Percentiles rank a stretch among this genome's conserved stretches.
These are phyloP conservation scores for Caradrina clavipalpis DNA, from an alignment of 2,888 invertebrate genomes.

Conservation along the genomic window DNA sequence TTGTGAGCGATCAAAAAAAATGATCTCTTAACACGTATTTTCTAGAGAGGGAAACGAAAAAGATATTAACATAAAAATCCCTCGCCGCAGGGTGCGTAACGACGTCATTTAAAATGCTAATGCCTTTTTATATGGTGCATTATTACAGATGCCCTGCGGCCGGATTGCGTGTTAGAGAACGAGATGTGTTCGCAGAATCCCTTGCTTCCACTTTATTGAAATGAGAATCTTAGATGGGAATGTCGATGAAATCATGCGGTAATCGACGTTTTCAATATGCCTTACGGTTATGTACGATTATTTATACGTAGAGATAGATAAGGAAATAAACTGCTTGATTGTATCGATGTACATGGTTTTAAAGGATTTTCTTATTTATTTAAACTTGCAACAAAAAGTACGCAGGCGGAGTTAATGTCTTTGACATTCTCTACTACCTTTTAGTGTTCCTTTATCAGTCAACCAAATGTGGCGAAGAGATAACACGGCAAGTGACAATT, in stretches of 20 bases:
- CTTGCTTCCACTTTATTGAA: slow-evolving; percentile 52
- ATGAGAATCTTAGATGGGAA: slow-evolving; percentile 55
- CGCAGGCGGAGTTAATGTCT: no score
- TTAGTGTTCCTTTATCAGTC: no score
- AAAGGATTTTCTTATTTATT: neutral
- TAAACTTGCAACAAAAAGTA: no score
- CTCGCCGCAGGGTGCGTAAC: slow-evolving; percentile 48
- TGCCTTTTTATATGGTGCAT: slow-evolving; percentile 71
- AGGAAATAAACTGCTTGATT: slow-evolving; percentile 4
- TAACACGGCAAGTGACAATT: no score
- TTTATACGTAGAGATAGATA: slow-evolving; percentile 6
- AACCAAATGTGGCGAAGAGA: no score
- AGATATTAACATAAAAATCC: slow-evolving; percentile 61
- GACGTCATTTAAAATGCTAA: slow-evolving; percentile 77
- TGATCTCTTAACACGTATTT: slow-evolving; percentile 35
- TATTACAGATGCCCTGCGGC: slow-evolving; percentile 64
- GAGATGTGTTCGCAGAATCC: slow-evolving; percentile 47
- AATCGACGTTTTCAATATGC: slow-evolving; percentile 59
- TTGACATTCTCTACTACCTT: no score
- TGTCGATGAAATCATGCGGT: slow-evolving; percentile 48
- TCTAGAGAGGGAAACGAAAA: slow-evolving; percentile 46
- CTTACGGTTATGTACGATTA: slow-evolving; percentile 34
- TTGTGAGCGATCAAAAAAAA: slow-evolving; percentile 45
- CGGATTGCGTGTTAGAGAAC: slow-evolving; percentile 47
- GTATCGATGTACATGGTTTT: neutral